Conservation (phyloP, 2,797 vertebrate genomes). For the Cossypha heuglini region DNA sequence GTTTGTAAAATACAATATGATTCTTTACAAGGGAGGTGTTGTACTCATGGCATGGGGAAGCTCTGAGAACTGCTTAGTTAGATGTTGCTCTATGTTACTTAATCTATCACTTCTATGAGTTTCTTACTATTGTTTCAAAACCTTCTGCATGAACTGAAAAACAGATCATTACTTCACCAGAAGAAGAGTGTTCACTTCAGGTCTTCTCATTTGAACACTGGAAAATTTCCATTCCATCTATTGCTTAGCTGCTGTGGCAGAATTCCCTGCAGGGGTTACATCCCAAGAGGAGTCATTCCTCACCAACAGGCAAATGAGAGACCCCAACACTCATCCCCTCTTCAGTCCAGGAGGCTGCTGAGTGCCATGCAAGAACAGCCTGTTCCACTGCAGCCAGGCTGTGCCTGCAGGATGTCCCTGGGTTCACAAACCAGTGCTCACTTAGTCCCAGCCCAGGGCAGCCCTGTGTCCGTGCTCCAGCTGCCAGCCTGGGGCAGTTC, state of each 20-base stretch:
- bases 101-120: background rate
- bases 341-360: background rate
- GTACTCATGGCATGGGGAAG: background rate
- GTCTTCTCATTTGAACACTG: background rate
- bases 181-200: background rate
- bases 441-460: background rate
- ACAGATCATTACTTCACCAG: background rate
- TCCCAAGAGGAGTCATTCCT: background rate
- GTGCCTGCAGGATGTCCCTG: background rate
- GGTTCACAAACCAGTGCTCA: accelerated
- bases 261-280: background rate
- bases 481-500: background rate
- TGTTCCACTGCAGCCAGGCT: background rate
- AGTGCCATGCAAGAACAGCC: background rate
- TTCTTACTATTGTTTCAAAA: background rate
- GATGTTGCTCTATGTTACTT: background rate
- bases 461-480: background rate
- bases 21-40: background rate
- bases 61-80: background rate
- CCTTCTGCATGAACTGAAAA: background rate
- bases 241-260: accelerated
- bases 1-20: background rate
- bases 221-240: background rate
- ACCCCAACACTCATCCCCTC: background rate
- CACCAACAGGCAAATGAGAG: background rate